Percentiles rank a stretch among this genome's conserved stretches.
Evolutionary conservation across 2,888 invertebrate genomes (phyloP).

Genomic region (Chymomyza fuscimana): DNA sequence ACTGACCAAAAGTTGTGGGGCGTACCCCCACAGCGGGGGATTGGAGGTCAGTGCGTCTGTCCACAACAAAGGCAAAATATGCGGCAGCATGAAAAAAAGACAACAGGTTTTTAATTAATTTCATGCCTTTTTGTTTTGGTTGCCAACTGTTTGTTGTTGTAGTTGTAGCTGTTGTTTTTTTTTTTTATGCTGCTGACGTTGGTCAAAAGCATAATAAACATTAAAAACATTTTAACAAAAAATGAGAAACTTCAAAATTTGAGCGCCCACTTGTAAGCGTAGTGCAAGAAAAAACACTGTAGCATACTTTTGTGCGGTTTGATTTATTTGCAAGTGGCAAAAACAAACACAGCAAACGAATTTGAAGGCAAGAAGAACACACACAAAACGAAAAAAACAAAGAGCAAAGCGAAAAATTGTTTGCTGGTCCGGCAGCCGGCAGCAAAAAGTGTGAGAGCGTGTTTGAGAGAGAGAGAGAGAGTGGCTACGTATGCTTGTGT

Average conservation of each 20-base stretch:
- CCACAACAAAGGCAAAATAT: background rate
- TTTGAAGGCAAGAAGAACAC: background rate
- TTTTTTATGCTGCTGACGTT: background rate
- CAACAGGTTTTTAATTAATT: constrained; percentile 52
- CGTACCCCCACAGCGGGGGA: background rate
- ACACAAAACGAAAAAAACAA: background rate
- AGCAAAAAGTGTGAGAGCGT: no score
- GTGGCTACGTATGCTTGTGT: background rate
- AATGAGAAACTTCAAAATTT: background rate
- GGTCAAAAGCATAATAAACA: background rate
- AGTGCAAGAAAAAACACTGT: constrained; percentile 29
- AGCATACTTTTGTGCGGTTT: constrained; percentile 53
- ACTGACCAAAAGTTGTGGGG: background rate
- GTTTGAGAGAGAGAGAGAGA: no score
- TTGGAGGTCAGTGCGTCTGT: background rate
- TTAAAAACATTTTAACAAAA: background rate
- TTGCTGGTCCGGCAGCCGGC: background rate
- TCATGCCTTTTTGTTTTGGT: constrained; percentile 6
- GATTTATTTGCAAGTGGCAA: constrained; percentile 51
- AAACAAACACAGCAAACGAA: constrained; percentile 3
- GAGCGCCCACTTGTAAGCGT: background rate
- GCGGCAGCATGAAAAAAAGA: constrained; percentile 19
- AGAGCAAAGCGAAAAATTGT: background rate
- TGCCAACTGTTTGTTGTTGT: background rate
- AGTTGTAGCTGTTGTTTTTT: background rate